Conservation (phyloP, 2,888 invertebrate species). For the Nomada hirtipes region DNA sequence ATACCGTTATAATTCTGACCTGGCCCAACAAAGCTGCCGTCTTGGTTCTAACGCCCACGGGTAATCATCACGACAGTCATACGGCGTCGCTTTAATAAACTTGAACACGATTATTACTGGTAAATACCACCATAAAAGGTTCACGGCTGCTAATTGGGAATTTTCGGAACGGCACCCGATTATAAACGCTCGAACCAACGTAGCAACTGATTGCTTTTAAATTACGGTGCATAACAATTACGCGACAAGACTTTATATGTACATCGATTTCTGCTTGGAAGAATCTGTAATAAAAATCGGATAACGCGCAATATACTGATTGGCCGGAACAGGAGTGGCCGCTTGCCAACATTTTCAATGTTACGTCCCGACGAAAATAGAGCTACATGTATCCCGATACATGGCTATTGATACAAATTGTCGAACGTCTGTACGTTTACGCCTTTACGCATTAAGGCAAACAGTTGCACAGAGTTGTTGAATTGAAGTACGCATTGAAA, state of each 20-base stretch:
- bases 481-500: slow-evolving; percentile 35
- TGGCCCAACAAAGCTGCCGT: slow-evolving; percentile 30
- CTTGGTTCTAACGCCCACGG: background rate
- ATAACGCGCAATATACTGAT: slow-evolving; percentile 18
- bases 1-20: slow-evolving; percentile 53
- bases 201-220: background rate
- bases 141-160: background rate
- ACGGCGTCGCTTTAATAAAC: background rate
- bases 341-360: slow-evolving; percentile 53
- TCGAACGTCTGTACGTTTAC: background rate
- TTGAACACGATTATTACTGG: background rate
- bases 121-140: background rate
- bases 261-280: no score
- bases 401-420: slow-evolving; percentile 8
- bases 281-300: slow-evolving; percentile 1
- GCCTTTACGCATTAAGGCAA: background rate
- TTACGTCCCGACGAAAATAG: slow-evolving; percentile 41
- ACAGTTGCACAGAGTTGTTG: slow-evolving; percentile 25
- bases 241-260: background rate
- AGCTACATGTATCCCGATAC: background rate
- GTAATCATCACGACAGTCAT: slow-evolving; percentile 13
- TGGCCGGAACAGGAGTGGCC: slow-evolving; percentile 31
- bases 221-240: background rate
- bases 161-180: background rate
- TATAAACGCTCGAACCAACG: background rate